Base-by-base conservation (phyloP, 1,140 invertebrate genomes). In the Whitmania pigra region DNA sequence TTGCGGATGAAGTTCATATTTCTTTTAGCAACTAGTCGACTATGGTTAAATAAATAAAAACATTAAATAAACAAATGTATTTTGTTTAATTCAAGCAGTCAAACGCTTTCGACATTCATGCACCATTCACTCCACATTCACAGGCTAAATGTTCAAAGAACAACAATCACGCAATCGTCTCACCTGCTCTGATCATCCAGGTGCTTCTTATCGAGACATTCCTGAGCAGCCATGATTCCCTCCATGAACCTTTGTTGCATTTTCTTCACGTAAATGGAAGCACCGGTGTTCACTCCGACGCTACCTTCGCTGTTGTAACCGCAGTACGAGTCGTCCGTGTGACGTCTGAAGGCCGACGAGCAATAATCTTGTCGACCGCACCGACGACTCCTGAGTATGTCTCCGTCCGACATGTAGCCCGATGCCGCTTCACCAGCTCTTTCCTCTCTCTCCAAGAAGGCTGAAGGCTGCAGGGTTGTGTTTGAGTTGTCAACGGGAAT, bases 351-450 rank as follows among this genome's bases (percentile, higher is more conserved):
- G 43, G 43, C 43, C 43, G 43, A 49, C 43, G 43, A 49, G 43
- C 43, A 49, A 13, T 49, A 49, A 49, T 49, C 43, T 17, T 49
- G 43, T 49, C 43, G 43, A 3, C 43, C 43, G 43, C 43, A 49
- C 43, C 43, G 9, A 0, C 43, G 43, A 49, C 43, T 82, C 43
- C 85, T 80, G 60, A 87, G 78, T 43, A 89, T 83, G 78, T 90
- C 89, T 0, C 89, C 88, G 78, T 90, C 89, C 31, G 88, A 89
- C 78, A 90, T 83, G 79, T 90, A 90, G 69, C 89, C 89, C 76
- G 80, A 78, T 22, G 79, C 77, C 43, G 80, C 78, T 54, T 79
- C 79, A 53, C 43, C 43, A 7, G 43, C 77, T 72, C 83, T 82
- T 29, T 79, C 75, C 55, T 83, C 81, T 0, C 79, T 80, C 17